Conservation (phyloP, 2,797 vertebrate genomes). For the Luscinia megarhynchos region DNA sequence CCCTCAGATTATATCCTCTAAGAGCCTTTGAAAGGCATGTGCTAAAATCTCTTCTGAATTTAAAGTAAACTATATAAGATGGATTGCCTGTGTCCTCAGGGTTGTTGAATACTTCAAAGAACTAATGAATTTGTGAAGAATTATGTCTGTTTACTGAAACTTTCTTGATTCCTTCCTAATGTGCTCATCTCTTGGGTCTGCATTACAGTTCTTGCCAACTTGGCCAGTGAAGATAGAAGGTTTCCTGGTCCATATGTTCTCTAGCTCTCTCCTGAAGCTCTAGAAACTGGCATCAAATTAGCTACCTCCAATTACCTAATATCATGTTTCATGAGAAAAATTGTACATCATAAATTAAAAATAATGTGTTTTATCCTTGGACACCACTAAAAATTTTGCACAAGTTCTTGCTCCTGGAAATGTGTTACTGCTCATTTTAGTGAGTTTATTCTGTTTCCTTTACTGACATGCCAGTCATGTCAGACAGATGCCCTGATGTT, state of each 20-base stretch:
- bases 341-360: not conserved
- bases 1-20: not conserved
- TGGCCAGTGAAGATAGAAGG: not conserved
- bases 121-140: not conserved
- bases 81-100: not conserved
- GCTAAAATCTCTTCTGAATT: slow-evolving; percentile 10
- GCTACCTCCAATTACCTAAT: not conserved
- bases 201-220: not conserved
- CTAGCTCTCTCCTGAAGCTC: not conserved
- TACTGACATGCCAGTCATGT: not conserved
- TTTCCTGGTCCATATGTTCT: not conserved
- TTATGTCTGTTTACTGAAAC: not conserved
- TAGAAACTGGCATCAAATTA: not conserved
- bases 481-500: not conserved
- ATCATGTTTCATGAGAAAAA: not conserved
- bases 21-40: not conserved
- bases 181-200: not conserved
- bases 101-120: not conserved
- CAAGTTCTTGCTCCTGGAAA: not conserved
- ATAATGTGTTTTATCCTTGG: not conserved
- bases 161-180: not conserved
- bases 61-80: not conserved
- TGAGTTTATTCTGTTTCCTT: not conserved
- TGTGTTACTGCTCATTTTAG: not conserved
- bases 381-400: not conserved